Evolutionary conservation across 2,797 vertebrate genomes (phyloP).

Genomic region (Falco peregrinus): DNA sequence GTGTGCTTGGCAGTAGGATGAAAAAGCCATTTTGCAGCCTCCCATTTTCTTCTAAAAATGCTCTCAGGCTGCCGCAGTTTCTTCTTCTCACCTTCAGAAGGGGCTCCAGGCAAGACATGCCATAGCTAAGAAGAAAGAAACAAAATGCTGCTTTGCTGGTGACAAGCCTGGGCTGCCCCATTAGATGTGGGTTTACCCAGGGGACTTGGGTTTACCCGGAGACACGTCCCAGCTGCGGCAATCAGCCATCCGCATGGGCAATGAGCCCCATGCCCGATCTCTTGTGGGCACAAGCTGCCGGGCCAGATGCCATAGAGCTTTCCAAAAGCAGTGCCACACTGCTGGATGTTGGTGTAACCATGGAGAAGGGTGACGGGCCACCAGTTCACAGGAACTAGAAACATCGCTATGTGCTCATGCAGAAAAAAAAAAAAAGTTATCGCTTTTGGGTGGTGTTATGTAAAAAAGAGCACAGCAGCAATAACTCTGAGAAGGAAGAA

Average conservation of each 20-base stretch:
- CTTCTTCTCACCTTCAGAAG: not conserved
- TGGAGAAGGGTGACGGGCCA: not conserved
- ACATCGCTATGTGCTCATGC: not conserved
- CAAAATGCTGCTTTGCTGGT: not conserved
- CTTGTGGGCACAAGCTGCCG: not conserved
- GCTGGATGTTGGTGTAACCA: not conserved
- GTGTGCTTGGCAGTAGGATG: not conserved
- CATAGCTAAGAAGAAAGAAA: not conserved
- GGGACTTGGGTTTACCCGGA: not conserved
- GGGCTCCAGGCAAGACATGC: not conserved
- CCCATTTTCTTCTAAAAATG: not conserved
- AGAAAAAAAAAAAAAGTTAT: not conserved
- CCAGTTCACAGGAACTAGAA: not conserved
- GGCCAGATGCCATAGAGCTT: not conserved
- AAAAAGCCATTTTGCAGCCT: not conserved
- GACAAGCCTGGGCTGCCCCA: not conserved
- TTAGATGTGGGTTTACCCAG: not conserved
- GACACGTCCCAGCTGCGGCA: accelerated
- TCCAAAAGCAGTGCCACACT: accelerated
- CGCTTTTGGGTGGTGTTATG: not conserved
- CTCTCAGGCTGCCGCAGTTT: not conserved
- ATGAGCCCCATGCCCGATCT: not conserved
- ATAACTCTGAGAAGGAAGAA: not conserved
- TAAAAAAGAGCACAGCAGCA: not conserved
- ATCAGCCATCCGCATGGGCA: accelerated